These are phyloP conservation scores for Netelia virgata DNA, from an alignment of 2,888 invertebrate species.

Conservation along the genomic window DNA sequence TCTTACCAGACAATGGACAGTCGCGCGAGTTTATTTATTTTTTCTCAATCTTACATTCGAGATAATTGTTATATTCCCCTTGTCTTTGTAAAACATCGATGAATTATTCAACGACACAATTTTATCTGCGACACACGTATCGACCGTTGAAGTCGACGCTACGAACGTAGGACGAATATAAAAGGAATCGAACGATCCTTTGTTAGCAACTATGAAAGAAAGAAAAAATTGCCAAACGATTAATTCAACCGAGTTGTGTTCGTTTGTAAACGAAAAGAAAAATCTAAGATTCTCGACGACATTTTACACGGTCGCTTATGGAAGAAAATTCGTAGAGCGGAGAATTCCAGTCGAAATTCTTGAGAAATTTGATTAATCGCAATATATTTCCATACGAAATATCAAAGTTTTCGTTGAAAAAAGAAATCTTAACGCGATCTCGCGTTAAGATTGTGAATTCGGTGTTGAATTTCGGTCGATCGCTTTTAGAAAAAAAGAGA, in stretches of 20 bases:
- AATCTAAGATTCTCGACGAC: constrained; percentile 4
- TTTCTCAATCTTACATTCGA: constrained; percentile 40
- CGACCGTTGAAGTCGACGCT: constrained; percentile 45
- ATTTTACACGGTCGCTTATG: background rate
- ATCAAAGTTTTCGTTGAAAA: background rate
- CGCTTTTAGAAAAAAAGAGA: background rate
- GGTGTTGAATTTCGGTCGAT: too few relatives aligned
- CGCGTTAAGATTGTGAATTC: too few relatives aligned
- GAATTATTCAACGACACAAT: constrained; percentile 64
- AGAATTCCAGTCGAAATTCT: background rate
- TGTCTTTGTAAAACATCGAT: constrained; percentile 59
- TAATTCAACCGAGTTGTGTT: background rate
- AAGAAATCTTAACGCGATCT: background rate
- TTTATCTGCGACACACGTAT: constrained; percentile 67
- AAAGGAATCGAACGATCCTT: constrained; percentile 65
- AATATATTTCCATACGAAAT: background rate
- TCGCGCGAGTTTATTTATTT: background rate
- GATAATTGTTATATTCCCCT: constrained; percentile 60
- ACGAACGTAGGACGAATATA: constrained; percentile 66
- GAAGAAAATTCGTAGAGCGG: background rate
- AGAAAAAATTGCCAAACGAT: background rate
- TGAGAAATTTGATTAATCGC: background rate
- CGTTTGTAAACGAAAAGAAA: constrained; percentile 10
- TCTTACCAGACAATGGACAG: background rate
- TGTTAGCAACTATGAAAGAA: constrained; percentile 53